Percentiles rank a stretch among this genome's conserved stretches.
These are phyloP conservation scores for Cylas formicarius DNA, from an alignment of 1,140 invertebrate genomes.

Conservation along the genomic window DNA sequence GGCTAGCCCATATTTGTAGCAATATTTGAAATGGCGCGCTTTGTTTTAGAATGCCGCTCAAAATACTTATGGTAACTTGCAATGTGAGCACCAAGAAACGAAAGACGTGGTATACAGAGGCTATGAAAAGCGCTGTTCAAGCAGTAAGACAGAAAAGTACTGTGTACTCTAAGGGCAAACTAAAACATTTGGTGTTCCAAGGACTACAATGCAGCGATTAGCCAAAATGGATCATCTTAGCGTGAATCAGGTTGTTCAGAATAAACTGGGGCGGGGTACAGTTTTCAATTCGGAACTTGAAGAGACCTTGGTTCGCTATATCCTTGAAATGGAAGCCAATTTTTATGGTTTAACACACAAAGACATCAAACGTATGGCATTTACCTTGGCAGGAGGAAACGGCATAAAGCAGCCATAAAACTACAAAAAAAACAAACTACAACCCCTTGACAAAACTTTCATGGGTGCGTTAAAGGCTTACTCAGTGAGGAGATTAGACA, in stretches of 20 bases:
- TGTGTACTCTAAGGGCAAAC: constrained; percentile 1
- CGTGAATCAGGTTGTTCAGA: constrained; percentile 4
- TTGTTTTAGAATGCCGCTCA: constrained; percentile 8
- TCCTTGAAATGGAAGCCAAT: constrained; percentile 9
- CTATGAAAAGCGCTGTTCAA: constrained; percentile 6
- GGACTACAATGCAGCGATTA: constrained; percentile 3
- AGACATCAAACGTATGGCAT: constrained; percentile 8
- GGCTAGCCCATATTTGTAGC: no score
- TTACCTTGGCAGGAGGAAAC: constrained; percentile 7
- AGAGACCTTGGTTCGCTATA: constrained; percentile 4
- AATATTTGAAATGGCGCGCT: no score
- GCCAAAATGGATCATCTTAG: constrained; percentile 6
- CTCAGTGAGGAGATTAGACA: constrained; percentile 1
- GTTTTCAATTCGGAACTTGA: background rate
- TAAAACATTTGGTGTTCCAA: constrained; percentile 7
- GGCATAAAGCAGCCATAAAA: background rate
- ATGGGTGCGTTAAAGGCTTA: constrained; percentile 24
- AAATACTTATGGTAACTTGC: background rate
- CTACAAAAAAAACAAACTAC: constrained; percentile 25
- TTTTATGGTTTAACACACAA: constrained; percentile 4
- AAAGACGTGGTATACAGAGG: background rate
- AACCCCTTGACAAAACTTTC: constrained; percentile 36
- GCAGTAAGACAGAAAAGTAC: constrained; percentile 8
- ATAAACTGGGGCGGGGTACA: constrained; percentile 5
- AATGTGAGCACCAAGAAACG: background rate